Evolutionary conservation across 2,113 vertebrate genomes (phyloP).

Genomic region (Pedionomus torquatus): DNA sequence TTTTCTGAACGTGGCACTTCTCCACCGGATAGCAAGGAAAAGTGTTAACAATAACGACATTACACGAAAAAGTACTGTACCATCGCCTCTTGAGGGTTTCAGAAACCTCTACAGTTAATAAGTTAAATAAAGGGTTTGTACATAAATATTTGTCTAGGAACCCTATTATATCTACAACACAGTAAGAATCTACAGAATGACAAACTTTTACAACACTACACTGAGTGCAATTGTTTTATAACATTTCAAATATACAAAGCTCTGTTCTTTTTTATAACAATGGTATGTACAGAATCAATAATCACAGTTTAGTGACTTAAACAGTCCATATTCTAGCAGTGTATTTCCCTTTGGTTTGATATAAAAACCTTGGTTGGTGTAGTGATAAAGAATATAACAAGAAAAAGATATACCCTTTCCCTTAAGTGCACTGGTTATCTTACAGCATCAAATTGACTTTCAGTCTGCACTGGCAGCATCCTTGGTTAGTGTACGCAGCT

Average conservation of each 20-base stretch:
- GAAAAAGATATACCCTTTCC: constrained; percentile 74
- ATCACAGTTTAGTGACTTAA: constrained; percentile 91
- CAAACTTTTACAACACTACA: constrained; percentile 97
- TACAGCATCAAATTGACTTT: constrained; percentile 61
- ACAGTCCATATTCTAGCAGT: constrained; percentile 88
- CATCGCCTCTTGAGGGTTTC: constrained; percentile 82
- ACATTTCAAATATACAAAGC: constrained; percentile 96
- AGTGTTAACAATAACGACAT: constrained; percentile 89
- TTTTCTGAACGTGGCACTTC: constrained; percentile 85
- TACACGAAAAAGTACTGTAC: constrained; percentile 83
- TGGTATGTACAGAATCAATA: constrained; percentile 91
- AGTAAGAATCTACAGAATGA: constrained; percentile 92
- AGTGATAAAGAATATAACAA: constrained; percentile 79
- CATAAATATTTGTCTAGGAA: constrained; percentile 99
- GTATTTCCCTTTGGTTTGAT: constrained; percentile 93
- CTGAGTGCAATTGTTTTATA: constrained; percentile 97
- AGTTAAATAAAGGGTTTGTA: constrained; percentile 88
- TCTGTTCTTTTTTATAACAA: constrained; percentile 89
- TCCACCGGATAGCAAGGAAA: constrained; percentile 85
- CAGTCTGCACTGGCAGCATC: constrained; percentile 60
- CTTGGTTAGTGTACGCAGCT: constrained; percentile 11
- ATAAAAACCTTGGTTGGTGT: constrained; percentile 87
- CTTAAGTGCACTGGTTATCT: constrained; percentile 81
- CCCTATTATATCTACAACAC: constrained; percentile 92
- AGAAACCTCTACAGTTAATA: constrained; percentile 85